Conservation (phyloP, 2,797 vertebrate genomes). For the Momotus momota region DNA sequence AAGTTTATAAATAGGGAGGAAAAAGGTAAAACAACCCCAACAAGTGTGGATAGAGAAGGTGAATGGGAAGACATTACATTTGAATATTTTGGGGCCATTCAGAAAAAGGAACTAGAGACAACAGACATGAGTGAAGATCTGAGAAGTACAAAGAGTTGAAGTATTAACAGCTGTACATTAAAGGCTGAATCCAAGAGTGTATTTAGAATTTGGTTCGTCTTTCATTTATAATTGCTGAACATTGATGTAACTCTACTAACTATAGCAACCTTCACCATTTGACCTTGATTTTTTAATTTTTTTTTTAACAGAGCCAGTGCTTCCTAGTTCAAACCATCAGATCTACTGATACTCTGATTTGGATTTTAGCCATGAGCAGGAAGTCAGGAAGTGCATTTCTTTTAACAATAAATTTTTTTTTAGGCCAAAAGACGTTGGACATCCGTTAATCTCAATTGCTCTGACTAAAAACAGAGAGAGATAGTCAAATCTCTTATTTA, state of each 20-base stretch:
- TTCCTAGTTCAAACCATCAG: not conserved
- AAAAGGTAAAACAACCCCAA: not conserved
- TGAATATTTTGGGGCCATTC: not conserved
- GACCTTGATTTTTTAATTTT: not conserved
- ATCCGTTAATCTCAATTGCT: not conserved
- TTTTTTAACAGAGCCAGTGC: not conserved
- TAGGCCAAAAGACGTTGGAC: not conserved
- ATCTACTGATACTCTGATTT: not conserved
- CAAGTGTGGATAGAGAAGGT: not conserved
- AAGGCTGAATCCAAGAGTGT: not conserved
- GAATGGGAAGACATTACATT: not conserved
- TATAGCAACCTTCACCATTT: not conserved
- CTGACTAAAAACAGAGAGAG: not conserved
- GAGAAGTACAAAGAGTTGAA: not conserved
- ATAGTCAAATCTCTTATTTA: not conserved
- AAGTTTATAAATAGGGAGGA: not conserved
- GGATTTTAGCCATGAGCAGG: not conserved
- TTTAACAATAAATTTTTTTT: not conserved
- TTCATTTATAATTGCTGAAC: constrained; percentile 15
- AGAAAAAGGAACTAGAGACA: not conserved
- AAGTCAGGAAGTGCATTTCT: not conserved
- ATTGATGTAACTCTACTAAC: not conserved
- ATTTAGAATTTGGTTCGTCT: not conserved
- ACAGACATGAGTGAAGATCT: not conserved
- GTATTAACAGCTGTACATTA: not conserved